Conservation (phyloP, 2,888 invertebrate species). For the Encarsia formosa region DNA sequence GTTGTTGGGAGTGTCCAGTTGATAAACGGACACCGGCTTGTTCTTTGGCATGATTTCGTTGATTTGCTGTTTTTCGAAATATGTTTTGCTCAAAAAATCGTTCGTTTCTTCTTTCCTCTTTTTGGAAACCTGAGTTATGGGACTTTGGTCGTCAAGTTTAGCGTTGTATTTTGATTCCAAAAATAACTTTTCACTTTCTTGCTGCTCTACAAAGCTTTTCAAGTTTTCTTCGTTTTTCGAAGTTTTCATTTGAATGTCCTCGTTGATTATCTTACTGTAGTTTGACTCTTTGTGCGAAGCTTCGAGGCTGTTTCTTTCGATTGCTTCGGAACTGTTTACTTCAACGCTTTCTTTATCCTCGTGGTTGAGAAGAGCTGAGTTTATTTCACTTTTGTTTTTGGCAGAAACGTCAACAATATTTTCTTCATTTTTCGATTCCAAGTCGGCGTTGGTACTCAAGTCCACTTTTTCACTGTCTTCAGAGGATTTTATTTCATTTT, state of each 20-base stretch:
- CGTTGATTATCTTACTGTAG: neutral
- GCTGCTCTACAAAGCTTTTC: neutral
- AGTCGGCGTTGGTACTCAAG: neutral
- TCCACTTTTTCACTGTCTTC: neutral
- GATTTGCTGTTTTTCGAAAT: slow-evolving; percentile 16
- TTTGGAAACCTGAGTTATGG: slow-evolving; percentile 8
- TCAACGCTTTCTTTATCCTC: neutral
- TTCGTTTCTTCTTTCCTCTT: slow-evolving; percentile 20
- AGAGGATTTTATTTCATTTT: neutral
- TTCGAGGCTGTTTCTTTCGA: neutral
- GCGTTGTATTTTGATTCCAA: slow-evolving; percentile 3
- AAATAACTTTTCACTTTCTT: neutral
- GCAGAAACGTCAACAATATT: slow-evolving; percentile 3
- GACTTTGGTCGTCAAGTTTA: slow-evolving; percentile 3
- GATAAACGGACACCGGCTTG: slow-evolving; percentile 15
- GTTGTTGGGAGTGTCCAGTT: slow-evolving; percentile 20
- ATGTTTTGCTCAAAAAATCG: slow-evolving; percentile 7
- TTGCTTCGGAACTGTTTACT: slow-evolving; percentile 2
- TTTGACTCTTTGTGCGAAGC: neutral
- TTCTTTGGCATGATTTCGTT: slow-evolving; percentile 13
- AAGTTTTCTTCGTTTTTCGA: slow-evolving; percentile 3
- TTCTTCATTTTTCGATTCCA: neutral
- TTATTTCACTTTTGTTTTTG: neutral
- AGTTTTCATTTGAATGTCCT: slow-evolving; percentile 1
- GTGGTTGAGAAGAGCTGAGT: slow-evolving; percentile 6